Evolutionary conservation across 2,113 vertebrate genomes (phyloP).

Genomic region (Lycaon pictus): DNA sequence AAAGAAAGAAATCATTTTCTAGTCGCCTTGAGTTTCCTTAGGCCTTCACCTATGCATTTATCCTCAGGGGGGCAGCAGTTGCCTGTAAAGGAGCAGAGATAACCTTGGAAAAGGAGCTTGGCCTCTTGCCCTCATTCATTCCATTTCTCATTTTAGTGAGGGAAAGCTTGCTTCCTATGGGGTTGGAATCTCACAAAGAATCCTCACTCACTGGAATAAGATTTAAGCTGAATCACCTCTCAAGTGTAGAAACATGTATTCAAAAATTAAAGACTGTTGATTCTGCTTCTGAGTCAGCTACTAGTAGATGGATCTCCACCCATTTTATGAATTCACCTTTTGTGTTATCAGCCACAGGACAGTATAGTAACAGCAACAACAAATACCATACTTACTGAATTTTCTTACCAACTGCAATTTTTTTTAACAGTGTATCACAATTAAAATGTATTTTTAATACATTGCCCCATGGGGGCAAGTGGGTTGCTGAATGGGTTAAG

Average conservation of each 20-base stretch:
- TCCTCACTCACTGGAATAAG: neutral
- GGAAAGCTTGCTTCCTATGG: neutral
- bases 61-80: conserved; percentile 36
- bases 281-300: neutral
- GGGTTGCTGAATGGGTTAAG: neutral
- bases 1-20: neutral
- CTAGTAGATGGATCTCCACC: neutral
- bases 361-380: neutral
- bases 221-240: neutral
- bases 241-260: neutral
- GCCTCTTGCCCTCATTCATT: accelerated
- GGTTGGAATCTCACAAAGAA: neutral
- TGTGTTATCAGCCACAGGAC: neutral
- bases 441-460: neutral
- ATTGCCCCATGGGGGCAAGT: neutral
- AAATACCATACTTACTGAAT: neutral
- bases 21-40: neutral
- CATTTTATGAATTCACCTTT: neutral
- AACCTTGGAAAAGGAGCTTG: neutral
- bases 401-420: neutral
- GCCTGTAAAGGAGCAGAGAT: neutral
- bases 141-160: neutral
- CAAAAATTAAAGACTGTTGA: neutral
- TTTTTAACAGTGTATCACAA: neutral
- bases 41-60: neutral